Evolutionary conservation across 2,113 vertebrate species (phyloP), one percentile per base, ranked within the genome.

Genomic region (Mungos mungo): DNA sequence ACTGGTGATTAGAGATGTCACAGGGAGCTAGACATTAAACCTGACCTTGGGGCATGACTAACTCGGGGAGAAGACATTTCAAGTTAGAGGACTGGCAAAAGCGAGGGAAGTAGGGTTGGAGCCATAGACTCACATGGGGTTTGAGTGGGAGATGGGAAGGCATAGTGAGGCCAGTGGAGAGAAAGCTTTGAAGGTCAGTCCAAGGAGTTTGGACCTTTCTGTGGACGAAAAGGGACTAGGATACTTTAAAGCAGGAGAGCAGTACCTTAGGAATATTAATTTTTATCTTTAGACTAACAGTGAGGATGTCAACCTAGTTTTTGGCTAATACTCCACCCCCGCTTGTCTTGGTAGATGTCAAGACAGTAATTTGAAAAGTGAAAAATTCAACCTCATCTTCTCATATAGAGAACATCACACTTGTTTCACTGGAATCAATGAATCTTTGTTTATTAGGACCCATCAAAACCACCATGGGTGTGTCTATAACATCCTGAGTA

Each of bases 271-370:
- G 54, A 27, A n/a, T 41, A 54, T 60, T 65, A 41, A 77, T 85
- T 89, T 76, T 86, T 89, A 35, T 68, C 31, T 95, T 52, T 74
- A n/a, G 83, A 57, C 21, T 31, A 84, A 50, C 45, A 35, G 69
- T 2, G n/a, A 90, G 29, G 41, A 14, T 19, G 35, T 65, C 47
- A 80, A 41, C 21, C 33, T 21, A 33, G 45, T 5, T 18, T 38
- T 41, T 16, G 54, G 35, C 4, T n/a, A 68, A 63, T 23, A 27
- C 35, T 19, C 1, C 9, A 63, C 41, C 12, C 12, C 21, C 15
- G 19, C 9, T 27, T 3, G 1, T n/a, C 47, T 35, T 47, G 15
- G 2, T 45, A 69, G 60, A 27, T 23, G 29, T 65, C 31, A 54
- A 60, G 83, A 60, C 27, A 57, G 29, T 12, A 72, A 71, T 57